Base-by-base conservation (phyloP, 37 sponge, comb jelly and placozoan species). In the Haliclona indistincta region DNA sequence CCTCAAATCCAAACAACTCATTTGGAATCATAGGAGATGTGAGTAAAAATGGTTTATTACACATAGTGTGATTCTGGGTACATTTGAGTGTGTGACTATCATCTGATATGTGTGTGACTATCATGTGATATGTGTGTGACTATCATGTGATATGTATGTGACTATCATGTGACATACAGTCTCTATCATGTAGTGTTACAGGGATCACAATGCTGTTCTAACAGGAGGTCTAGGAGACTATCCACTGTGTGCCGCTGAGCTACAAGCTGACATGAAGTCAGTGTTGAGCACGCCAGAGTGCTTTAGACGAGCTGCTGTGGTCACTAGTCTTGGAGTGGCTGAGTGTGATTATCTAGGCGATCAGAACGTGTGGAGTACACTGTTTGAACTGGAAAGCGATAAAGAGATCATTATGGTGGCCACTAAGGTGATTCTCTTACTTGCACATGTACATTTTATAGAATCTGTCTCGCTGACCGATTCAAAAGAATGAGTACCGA, bases 331-430 rank as follows among this genome's bases (percentile, higher is more conserved):
- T 61, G 83, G 78, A 10, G 49, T 22, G 0, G 61, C 17, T 0
- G 30, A 44, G 5, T 93, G 94, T 81, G 74, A 85, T 54, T 73
- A 86, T 33, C 78, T 93, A 28, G 94, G 86, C 0, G 88, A 89
- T 40, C 23, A 47, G 6, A 81, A 52, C 28, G 75, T 78, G 29
- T 93, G 94, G 94, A 78, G 86, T 3, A 75, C 75, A 13, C 81
- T 74, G 37, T 92, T 87, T 39, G 52, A 76, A 5, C 47, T 84
- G 20, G 30, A 60, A n/a, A 25, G 29, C 17, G 36, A 40, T 5
- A 28, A 37, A 7, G 17, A 56, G 13, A 58, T 79, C 22, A 75
- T 89, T 39, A 71, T 89, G 71, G 62, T 89, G 7, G 76, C 85
- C 22, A 56, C 85, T 13, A 89, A 89, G 74, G 88, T 88, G 49